Evolutionary conservation across 2,113 vertebrate genomes (phyloP).

Genomic region (Myrmecobius fasciatus): DNA sequence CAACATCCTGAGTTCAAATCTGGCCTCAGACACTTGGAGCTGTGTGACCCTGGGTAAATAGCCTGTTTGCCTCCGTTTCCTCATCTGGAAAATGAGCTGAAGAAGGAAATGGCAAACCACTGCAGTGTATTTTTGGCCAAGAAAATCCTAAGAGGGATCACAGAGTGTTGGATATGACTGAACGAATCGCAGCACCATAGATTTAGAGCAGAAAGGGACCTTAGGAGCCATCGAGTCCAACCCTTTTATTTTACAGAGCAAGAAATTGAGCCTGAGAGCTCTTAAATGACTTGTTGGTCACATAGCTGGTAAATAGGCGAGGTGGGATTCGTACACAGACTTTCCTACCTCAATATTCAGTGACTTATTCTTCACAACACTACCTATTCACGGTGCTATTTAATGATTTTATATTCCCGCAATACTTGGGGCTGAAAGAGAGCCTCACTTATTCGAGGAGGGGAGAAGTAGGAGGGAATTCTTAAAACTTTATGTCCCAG

Average conservation of each 20-base stretch:
- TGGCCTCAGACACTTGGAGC: neutral
- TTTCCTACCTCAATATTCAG: neutral
- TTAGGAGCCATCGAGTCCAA: neutral
- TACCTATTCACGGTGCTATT: neutral
- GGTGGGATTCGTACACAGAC: neutral
- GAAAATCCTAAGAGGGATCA: neutral
- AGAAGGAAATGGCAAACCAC: neutral
- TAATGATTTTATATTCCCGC: neutral
- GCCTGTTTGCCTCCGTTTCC: neutral
- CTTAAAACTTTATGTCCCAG: neutral
- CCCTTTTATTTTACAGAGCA: neutral
- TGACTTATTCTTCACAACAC: neutral
- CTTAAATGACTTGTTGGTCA: neutral
- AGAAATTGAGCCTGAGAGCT: neutral
- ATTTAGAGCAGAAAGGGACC: neutral
- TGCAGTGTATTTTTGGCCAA: neutral
- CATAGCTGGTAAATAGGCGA: neutral
- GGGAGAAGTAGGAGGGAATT: neutral
- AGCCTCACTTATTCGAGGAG: neutral
- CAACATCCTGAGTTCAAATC: neutral
- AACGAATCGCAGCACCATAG: neutral
- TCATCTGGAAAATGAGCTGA: neutral
- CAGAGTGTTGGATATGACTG: neutral
- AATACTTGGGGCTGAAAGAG: neutral
- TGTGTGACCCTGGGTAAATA: neutral